Evolutionary conservation across 2,888 invertebrate genomes (phyloP), one percentile per base, ranked within the genome.

Genomic region (Exephanes ischioxanthus): DNA sequence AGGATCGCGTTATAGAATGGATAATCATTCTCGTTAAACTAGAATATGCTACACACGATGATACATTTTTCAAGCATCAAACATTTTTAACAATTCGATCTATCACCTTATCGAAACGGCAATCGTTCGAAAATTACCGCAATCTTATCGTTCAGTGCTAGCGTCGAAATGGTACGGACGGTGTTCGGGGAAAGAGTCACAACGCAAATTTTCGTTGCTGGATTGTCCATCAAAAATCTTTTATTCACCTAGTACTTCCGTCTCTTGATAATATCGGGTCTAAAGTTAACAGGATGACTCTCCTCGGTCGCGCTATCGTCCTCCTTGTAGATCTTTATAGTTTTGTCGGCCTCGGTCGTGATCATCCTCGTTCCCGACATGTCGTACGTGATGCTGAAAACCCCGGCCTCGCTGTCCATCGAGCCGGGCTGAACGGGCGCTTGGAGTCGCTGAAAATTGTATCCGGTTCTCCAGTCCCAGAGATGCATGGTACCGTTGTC

Each of bases 381-480:
- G 94, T 99, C 99, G 94, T 98, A 99, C 0, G 96, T 97, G 96
- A 99, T 97, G 76, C 99, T 97, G 95, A 99, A 99, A 87, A 99
- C 97, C 61, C 99, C 99, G 22, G 99, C 98, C 94, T 99, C 99
- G 19, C 99, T 99, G 94, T 99, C 99, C 97, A 99, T 99, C 0
- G 99, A 99, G 16, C 99, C 99, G 0, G 99, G 99, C 93, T 99
- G 99, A 0, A 98, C 99, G 2, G 98, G 97, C 4, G 99, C 97
- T 96, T 97, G 97, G 85, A 97, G 94, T 83, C 98, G 95, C 94
- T 99, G 99, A 95, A 99, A 99, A 95, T 99, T 99, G 93, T 99
- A 99, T 88, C 99, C 99, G 0, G 99, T 99, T 91, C 98, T 96
- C 99, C 99, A 99, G 94, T 99, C 99, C 99, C 99, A 99, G 91